Percentiles rank a stretch among this genome's conserved stretches.
Conservation (phyloP, 2,113 vertebrate genomes). For the Cephalopholis sonnerati region DNA sequence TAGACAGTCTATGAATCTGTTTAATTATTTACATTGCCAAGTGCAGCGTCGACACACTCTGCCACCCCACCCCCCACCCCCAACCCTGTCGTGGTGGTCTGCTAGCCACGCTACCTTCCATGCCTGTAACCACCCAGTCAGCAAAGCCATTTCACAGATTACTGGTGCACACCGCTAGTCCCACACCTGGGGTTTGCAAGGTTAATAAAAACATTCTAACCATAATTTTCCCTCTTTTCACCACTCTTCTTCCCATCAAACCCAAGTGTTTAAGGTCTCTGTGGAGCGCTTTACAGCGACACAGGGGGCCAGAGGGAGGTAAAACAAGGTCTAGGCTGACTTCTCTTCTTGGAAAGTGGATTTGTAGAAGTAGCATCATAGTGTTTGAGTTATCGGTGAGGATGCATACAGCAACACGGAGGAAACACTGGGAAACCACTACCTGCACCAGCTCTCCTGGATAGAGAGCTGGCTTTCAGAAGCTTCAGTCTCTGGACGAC, state of each 20-base stretch:
- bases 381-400: constrained; percentile 13
- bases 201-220: constrained; percentile 90
- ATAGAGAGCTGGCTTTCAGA: constrained; percentile 17
- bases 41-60: constrained; percentile 66
- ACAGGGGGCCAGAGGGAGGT: constrained; percentile 50
- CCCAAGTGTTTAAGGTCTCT: constrained; percentile 82
- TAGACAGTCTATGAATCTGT: constrained; percentile 74
- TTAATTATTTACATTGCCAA: constrained; percentile 84
- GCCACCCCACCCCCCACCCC: constrained; percentile 14
- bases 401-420: constrained; percentile 13
- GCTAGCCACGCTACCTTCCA: constrained; percentile 59
- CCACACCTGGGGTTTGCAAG: constrained; percentile 84
- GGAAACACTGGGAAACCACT: constrained; percentile 7
- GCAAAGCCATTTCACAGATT: constrained; percentile 91
- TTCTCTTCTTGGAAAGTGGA: constrained; percentile 76
- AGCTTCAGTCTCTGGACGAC: constrained; percentile 44
- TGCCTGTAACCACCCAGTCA: constrained; percentile 81
- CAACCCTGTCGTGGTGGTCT: constrained; percentile 36
- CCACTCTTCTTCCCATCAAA: constrained; percentile 84
- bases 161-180: constrained; percentile 85
- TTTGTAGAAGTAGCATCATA: constrained; percentile 56
- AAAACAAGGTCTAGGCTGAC: constrained; percentile 78
- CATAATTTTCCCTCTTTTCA: constrained; percentile 83
- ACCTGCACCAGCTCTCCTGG: constrained; percentile 27
- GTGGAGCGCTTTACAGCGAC: constrained; percentile 82